Base-by-base conservation (phyloP, 1,140 invertebrate species). In the Procambarus clarkii region DNA sequence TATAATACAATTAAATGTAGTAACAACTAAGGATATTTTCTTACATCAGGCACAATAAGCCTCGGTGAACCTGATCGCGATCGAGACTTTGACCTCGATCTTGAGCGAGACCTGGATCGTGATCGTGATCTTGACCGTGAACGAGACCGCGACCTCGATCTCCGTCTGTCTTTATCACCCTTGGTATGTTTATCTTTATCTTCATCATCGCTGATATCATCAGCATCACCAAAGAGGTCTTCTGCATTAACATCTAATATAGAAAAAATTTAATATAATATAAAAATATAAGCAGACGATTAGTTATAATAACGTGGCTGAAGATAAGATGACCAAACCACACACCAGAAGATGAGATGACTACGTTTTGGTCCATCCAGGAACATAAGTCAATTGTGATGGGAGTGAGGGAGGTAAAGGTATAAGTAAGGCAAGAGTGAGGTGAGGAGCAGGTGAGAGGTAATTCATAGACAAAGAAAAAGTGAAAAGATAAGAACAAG, bases 211-310 rank as follows among this genome's bases (percentile, higher is more conserved):
- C 97, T 98, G 34, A 98, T 98, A 94, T 98, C 98, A 93, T 97
- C 97, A 48, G 98, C 98, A 95, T 98, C 98, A 71, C 98, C 98
- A 95, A 99, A 99, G 45, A 99, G 95, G 71, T 97, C 97, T 91
- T 97, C 96, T 9, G 97, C 97, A 34, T 24, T 81, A 54, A 91
- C 90, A 64, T 64, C 60, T 64, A 64, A 11, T 18, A 64, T 18
- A 34, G 69, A 34, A 74, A 74, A 74, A 21, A 9, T 5, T 74
- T 34, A 34, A 34, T 34, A 34, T 1, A 34, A 34, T 34, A 34
- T 34, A 34, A 34, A 34, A 34, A 34, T 34, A 34, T 34, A 1
- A 34, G 34, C 34, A 34, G 34, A 34, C 34, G 34, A 34, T 34
- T 0, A 34, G 1, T 34, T 34, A 34, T 34, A 34, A 34, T 34